These are phyloP conservation scores for Proterorhinus semilunaris DNA, from an alignment of 2,113 vertebrate species.

Conservation along the genomic window DNA sequence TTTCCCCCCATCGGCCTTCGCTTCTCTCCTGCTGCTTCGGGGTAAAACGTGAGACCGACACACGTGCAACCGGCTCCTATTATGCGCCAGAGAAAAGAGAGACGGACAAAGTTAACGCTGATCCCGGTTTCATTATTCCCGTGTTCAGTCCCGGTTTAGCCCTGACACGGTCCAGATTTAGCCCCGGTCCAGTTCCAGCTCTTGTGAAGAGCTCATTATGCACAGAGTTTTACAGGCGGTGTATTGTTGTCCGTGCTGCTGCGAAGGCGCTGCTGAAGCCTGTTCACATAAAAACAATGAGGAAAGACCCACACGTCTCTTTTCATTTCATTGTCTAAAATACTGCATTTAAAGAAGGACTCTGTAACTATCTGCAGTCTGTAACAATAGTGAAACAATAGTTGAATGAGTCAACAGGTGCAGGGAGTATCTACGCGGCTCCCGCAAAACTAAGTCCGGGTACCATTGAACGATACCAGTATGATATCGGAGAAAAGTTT, in stretches of 20 bases:
- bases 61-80: conserved; percentile 22
- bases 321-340: neutral
- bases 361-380: too few relatives aligned
- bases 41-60: conserved; percentile 36
- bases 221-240: conserved; percentile 14
- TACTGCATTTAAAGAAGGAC: too few relatives aligned
- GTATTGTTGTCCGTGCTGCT: conserved; percentile 34
- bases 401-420: too few relatives aligned
- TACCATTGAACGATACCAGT: too few relatives aligned
- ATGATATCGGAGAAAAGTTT: too few relatives aligned
- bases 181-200: conserved; percentile 1
- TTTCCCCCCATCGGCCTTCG: conserved; percentile 24
- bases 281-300: conserved; percentile 1
- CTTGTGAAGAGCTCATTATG: conserved; percentile 18
- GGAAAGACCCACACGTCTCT: neutral
- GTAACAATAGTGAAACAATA: too few relatives aligned
- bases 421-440: too few relatives aligned
- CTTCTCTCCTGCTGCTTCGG: conserved; percentile 12
- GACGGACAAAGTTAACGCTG: too few relatives aligned
- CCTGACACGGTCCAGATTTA: conserved; percentile 4
- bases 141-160: too few relatives aligned
- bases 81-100: neutral
- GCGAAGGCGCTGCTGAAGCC: conserved; percentile 36
- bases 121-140: too few relatives aligned
- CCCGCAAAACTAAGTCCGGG: too few relatives aligned